Evolutionary conservation across 2,797 vertebrate genomes (phyloP), one percentile per base, ranked within the genome.

Genomic region (Atherinosoma microstoma): DNA sequence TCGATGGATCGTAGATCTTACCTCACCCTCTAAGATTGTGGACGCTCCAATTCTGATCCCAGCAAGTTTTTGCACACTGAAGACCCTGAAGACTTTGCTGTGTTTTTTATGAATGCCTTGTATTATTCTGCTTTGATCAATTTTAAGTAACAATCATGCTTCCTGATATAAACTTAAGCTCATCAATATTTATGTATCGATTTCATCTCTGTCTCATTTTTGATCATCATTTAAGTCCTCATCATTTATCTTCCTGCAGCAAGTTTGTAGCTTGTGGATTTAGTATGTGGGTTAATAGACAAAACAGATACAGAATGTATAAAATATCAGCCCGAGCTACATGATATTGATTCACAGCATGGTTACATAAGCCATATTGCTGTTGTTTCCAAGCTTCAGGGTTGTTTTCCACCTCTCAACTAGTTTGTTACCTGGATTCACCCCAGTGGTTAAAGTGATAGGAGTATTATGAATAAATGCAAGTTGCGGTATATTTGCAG

Each of bases 271-370:
- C 49, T 10, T n/a, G 34, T 58, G 34, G 38, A 56, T 3, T 15
- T 38, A n/a, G 3, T n/a, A 18, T 35, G 36, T 57, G 36, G 49
- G 10, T 68, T 76, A 62, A 47, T 22, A 32, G 22, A 58, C 9
- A 4, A 54, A 76, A 34, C 54, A 64, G 32, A 75, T 65, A 32
- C 9, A 42, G 60, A 54, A 70, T 70, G 51, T 57, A 74, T 67
- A 79, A 68, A 83, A 65, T 3, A 67, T 78, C 10, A 67, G 30
- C 59, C 56, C 40, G 58, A 63, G 73, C 64, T 56, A 42, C 34
- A 36, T 30, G 3, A 58, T 71, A 68, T 73, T 47, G 70, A 80
- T 84, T 58, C 4, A 10, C 0, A 58, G 47, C 24, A 6, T 7
- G 0, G 2, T 71, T 75, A 62, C 30, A 58, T 67, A 65, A 76